These are phyloP conservation scores for Vanessa tameamea DNA, from an alignment of 1,140 invertebrate genomes.

Conservation along the genomic window DNA sequence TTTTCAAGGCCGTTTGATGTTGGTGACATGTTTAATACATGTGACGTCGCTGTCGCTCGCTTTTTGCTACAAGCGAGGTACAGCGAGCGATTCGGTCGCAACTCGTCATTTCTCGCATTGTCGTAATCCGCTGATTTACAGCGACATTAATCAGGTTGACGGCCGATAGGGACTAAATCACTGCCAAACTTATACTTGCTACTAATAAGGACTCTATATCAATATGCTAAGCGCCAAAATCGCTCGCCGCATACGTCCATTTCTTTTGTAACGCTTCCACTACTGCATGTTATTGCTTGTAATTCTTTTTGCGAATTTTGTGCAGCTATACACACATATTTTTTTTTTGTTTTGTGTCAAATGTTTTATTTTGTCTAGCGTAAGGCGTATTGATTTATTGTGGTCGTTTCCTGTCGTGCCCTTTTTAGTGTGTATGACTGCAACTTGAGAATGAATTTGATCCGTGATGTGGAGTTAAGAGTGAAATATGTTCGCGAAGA, in stretches of 20 bases:
- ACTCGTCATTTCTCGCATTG: conserved; percentile 80
- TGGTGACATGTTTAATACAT: background rate
- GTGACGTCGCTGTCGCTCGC: conserved; percentile 12
- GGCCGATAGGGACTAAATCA: conserved; percentile 79
- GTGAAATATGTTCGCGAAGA: conserved; percentile 37
- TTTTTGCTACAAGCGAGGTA: conserved; percentile 45
- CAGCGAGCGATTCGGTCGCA: conserved; percentile 70
- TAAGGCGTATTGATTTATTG: conserved; percentile 65
- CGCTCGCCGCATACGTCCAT: conserved; percentile 23
- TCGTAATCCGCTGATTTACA: conserved; percentile 80
- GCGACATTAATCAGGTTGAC: conserved; percentile 79
- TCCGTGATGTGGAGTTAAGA: conserved; percentile 29
- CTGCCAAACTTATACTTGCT: conserved; percentile 56
- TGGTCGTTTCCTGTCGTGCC: conserved; percentile 64
- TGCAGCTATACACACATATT: conserved; percentile 51
- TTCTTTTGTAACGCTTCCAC: conserved; percentile 59
- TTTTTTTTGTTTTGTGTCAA: conserved; percentile 59
- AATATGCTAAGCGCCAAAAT: conserved; percentile 46
- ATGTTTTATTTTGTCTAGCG: conserved; percentile 71
- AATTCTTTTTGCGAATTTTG: conserved; percentile 78
- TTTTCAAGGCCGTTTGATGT: too few species aligned
- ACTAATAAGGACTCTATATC: conserved; percentile 47
- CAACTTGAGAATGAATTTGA: conserved; percentile 58
- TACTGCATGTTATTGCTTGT: conserved; percentile 78
- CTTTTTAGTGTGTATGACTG: conserved; percentile 63